Conservation (phyloP, 2,888 invertebrate species). For the Coenonympha arcania region DNA sequence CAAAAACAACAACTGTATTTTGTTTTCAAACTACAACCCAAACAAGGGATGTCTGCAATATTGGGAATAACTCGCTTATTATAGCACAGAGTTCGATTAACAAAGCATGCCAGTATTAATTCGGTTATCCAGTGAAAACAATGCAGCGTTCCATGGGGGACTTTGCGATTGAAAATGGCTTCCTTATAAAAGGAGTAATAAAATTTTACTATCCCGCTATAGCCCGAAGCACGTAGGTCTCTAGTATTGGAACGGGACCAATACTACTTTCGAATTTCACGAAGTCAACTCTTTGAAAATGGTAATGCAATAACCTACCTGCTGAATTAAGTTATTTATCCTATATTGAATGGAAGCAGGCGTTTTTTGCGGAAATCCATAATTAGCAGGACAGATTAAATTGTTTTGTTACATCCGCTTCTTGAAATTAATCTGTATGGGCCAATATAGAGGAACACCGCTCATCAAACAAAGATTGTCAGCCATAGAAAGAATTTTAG, state of each 20-base stretch:
- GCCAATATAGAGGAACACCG: too few relatives aligned
- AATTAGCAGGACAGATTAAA: too few relatives aligned
- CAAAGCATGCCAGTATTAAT: constrained; percentile 22
- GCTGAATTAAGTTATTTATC: not conserved
- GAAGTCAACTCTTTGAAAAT: constrained; percentile 6
- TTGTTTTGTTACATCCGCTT: too few relatives aligned
- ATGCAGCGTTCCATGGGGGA: not conserved
- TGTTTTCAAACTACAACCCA: not conserved
- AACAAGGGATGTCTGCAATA: constrained; percentile 5
- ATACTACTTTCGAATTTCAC: constrained; percentile 8
- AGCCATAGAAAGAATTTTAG: too few relatives aligned
- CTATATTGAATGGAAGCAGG: too few relatives aligned
- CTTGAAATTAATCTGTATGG: too few relatives aligned
- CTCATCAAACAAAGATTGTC: too few relatives aligned
- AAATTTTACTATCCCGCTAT: constrained; percentile 20
- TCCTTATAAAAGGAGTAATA: constrained; percentile 9
- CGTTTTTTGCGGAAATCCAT: too few relatives aligned
- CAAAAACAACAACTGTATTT: not conserved
- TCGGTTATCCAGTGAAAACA: constrained; percentile 16
- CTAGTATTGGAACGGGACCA: constrained; percentile 13
- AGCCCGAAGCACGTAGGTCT: constrained; percentile 9
- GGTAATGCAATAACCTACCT: constrained; percentile 2
- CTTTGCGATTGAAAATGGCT: constrained; percentile 8
- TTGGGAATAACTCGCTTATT: constrained; percentile 10
- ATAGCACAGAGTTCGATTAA: constrained; percentile 18